These are phyloP conservation scores for Crax fasciolata DNA, from an alignment of 2,797 vertebrate genomes.

Conservation along the genomic window DNA sequence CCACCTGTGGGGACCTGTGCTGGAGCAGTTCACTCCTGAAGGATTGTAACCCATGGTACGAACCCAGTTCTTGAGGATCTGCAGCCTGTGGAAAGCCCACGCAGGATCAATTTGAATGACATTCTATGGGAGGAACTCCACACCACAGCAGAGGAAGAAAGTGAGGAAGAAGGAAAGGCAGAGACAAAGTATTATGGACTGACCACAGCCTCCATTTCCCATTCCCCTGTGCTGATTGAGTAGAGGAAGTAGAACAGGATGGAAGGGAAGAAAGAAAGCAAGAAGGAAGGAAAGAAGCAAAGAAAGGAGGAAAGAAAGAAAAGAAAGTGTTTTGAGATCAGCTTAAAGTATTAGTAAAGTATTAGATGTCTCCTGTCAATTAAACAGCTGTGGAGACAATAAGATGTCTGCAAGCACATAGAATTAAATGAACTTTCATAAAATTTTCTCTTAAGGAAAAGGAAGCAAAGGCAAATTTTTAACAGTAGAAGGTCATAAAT, in stretches of 20 bases:
- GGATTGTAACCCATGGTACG: not conserved
- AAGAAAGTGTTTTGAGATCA: not conserved
- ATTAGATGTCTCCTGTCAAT: not conserved
- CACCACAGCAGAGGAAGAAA: not conserved
- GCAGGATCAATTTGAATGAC: not conserved
- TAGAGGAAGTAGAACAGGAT: not conserved
- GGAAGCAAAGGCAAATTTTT: not conserved
- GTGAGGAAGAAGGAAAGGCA: not conserved
- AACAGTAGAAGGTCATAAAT: not conserved
- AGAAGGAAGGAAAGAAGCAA: not conserved
- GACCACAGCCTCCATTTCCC: not conserved
- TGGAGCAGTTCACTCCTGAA: not conserved
- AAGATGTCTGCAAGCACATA: not conserved
- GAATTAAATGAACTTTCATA: not conserved
- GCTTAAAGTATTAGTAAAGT: not conserved
- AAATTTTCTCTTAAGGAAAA: not conserved
- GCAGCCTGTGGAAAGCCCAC: not conserved
- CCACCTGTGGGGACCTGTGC: not conserved
- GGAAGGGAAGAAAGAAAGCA: not conserved
- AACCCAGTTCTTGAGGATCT: not conserved
- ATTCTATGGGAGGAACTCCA: not conserved
- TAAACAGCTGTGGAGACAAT: not conserved
- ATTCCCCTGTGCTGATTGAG: not conserved
- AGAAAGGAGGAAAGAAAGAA: not conserved
- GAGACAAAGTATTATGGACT: not conserved